Evolutionary conservation across 2,113 vertebrate species (phyloP), one percentile per base, ranked within the genome.

Genomic region (Ailuropoda melanoleuca): DNA sequence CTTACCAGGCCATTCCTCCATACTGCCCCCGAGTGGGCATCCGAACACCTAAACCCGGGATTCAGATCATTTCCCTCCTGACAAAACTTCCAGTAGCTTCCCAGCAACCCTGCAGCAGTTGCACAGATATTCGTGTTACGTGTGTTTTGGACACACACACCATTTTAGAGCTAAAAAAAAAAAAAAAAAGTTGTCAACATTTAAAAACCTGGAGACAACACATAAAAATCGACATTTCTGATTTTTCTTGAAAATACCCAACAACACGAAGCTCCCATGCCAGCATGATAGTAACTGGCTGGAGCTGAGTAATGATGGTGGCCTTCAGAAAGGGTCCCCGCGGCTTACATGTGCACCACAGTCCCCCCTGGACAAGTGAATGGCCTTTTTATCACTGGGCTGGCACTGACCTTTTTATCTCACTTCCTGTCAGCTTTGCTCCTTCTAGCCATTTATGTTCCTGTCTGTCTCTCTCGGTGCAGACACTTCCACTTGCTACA

Each of bases 241-340:
- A 34, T 68, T 93, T 85, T 77, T 92, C 70, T 93, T 75, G 82
- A 81, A 88, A 94, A 55, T 50, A 39, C 43, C 92, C 82, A 53
- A 82, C 9, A 60, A 37, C 10, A 13, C n/a, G 6, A 39, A 72
- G 48, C 50, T 95, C 55, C 24, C 17, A 23, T 14, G 43, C 17
- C 31, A 31, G 29, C 15, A 46, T n/a, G 72, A 21, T 53, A 60
- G 72, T 53, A 50, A 68, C 10, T 75, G 34, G 21, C 82, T 37
- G 23, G n/a, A 31, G 31, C 43, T 37, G 15, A 66, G 62, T 5
- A 26, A 50, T 19, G 53, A 21, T 43, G 11, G 6, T 11, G 53
- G 17, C 11, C 34, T 74, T 90, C 58, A 39, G 55, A 90, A 80
- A 39, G 78, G 18, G 46, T 56, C 37, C 11, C 50, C 56, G 43